Evolutionary conservation across 2,888 invertebrate species (phyloP), one percentile per base, ranked within the genome.

Genomic region (Acleris literana): DNA sequence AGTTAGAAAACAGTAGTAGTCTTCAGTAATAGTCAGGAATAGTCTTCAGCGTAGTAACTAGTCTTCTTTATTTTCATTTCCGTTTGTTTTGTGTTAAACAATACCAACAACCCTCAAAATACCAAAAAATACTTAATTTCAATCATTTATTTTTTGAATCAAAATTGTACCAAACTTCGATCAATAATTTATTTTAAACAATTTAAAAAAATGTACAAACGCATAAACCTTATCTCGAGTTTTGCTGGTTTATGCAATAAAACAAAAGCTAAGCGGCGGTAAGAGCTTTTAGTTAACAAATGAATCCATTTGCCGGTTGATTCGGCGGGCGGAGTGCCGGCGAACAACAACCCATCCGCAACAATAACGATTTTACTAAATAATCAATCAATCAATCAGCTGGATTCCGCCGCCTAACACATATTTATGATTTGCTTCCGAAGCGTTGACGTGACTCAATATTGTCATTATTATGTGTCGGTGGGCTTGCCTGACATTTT

Each of bases 341-440:
- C 48, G 33, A 63, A 39, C 54, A 20, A 29, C 54, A 17, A 52
- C 56, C 56, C 60, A 13, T 43, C 49, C 58, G 9, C 51, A 68
- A 74, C 71, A 71, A 74, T 75, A 77, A 76, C 58, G 74, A 79
- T 79, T 80, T 79, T 78, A 81, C 60, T 62, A 80, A 80, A 79
- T 77, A 80, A 78, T 81, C 77, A 76, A 78, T 80, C 77, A 76
- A 78, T 79, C 77, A 74, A 76, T 76, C 71, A 52, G 48, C 48
- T 46, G 57, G 20, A 63, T 59, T 62, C 62, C 58, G 54, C 51
- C 22, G 7, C 58, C 53, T 48, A 62, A 71, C 69, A 74, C 76
- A 78, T 81, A 80, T 83, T 84, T 78, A 83, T 77, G 81, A 80
- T 75, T 80, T 72, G 75, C 77, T 83, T 82, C 81, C 83, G 81